Conservation (phyloP, 2,113 vertebrate genomes). For the Montifringilla adamsi region DNA sequence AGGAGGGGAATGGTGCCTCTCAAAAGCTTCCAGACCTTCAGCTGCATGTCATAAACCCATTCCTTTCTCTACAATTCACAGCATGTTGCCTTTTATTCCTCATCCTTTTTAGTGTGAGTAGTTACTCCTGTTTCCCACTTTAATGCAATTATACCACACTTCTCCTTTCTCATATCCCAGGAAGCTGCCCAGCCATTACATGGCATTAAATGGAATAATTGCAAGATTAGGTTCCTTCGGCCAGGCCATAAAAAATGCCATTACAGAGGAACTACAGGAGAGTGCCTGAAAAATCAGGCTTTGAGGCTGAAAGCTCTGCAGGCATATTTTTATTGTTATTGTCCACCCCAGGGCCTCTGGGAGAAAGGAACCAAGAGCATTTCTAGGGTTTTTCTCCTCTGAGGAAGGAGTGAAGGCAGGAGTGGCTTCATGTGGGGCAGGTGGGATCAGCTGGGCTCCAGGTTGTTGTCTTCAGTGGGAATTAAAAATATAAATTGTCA, state of each 20-base stretch:
- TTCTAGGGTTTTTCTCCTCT: neutral
- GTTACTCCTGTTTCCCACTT: constrained; percentile 31
- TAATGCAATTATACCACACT: constrained; percentile 36
- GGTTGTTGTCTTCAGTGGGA: neutral
- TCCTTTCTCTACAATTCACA: neutral
- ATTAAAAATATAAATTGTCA: neutral
- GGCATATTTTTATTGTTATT: neutral
- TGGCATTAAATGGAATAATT: constrained; percentile 48
- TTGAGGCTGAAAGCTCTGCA: neutral
- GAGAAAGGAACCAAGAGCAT: neutral
- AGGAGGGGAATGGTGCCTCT: neutral
- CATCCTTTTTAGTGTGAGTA: constrained; percentile 2
- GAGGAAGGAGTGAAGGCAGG: neutral
- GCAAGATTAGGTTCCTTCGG: constrained; percentile 10
- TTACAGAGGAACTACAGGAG: neutral
- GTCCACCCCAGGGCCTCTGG: neutral
- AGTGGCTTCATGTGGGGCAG: fast-evolving
- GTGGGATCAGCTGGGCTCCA: neutral
- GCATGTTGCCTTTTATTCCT: constrained; percentile 26
- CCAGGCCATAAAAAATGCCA: neutral
- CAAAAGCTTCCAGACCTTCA: neutral
- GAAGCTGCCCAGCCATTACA: constrained; percentile 34
- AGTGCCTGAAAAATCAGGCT: neutral
- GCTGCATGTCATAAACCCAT: neutral
- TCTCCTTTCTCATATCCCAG: neutral